Base-by-base conservation (phyloP, 2,888 invertebrate genomes). In the Eudemis profundana region DNA sequence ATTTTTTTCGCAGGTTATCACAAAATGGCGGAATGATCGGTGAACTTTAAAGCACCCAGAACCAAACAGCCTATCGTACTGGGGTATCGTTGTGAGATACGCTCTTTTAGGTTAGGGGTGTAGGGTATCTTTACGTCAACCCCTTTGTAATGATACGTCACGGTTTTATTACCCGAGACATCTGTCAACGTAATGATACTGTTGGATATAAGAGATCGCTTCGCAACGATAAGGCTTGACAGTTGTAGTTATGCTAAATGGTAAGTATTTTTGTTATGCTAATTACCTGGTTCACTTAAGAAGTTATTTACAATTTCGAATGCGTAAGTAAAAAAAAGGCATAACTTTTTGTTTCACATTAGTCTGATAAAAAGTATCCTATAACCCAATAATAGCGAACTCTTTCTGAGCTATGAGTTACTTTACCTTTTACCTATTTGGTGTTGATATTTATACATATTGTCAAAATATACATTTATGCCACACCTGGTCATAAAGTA, bases 1-100 rank as follows among this genome's bases (percentile, higher is more conserved):
- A 50, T 36, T 61, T 42, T 42, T 50, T 50, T 57, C 23, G 36
- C 44, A 53, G 38, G 60, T 65, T 53, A 40, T 53, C 56, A 49
- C n/a, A 51, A 60, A 60, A 65, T 60, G 60, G 64, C 65, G 50
- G 49, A 29, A 63, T 59, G 51, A 65, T 64, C 50, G 57, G 38
- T 53, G 59, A 65, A 65, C 65, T 65, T 65, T 59, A 57, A 64
- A 36, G n/a, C 3, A n/a, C n/a, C 38, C 21, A 27, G 23, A 50
- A 14, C 12, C 27, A 44, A n/a, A 42, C 15, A 17, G 29, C 8
- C n/a, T n/a, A 29, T n/a, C 2, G 8, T n/a, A 17, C 2, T 27
- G 1, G 12, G 1, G 4, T 29, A n/a, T n/a, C 1, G 0, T 14
- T 1, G 7, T 5, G 3, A 19, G 29, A 17, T 44, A n/a, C 7